Percentiles rank a stretch among this genome's conserved stretches.
These are phyloP conservation scores for Palaemon carinicauda DNA, from an alignment of 1,140 invertebrate species.

Conservation along the genomic window DNA sequence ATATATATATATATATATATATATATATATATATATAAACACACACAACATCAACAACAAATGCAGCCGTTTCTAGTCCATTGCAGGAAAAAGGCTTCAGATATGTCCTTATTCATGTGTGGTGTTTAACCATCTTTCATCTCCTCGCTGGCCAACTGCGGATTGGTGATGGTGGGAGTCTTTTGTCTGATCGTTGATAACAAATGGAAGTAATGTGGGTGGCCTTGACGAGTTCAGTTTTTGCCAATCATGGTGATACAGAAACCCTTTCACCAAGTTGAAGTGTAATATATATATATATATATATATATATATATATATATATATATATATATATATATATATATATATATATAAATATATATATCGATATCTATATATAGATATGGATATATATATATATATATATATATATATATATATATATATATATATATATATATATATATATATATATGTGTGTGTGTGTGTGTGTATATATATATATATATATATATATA, in stretches of 20 bases:
- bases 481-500: slow-evolving; percentile 2
- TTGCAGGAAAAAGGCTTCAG: too few species aligned
- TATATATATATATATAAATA: neutral
- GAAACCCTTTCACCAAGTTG: too few species aligned
- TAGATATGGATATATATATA: neutral
- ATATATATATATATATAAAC: neutral
- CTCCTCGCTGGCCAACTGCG: too few species aligned
- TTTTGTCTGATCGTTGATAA: too few species aligned
- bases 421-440: slow-evolving; percentile 14
- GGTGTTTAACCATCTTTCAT: too few species aligned
- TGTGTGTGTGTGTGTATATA: neutral
- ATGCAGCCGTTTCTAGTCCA: too few species aligned
- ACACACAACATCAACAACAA: too few species aligned
- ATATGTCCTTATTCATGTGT: too few species aligned
- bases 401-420: neutral
- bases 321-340: slow-evolving; percentile 5
- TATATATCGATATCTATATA: neutral
- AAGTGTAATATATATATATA: neutral
- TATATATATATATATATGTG: slow-evolving; percentile 18
- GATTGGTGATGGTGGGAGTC: too few species aligned
- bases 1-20: neutral
- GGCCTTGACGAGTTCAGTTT: too few species aligned
- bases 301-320: neutral
- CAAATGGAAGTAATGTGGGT: too few species aligned
- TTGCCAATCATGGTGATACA: too few species aligned